Conservation (phyloP, 2,888 invertebrate species). For the Linyphia triangularis region DNA sequence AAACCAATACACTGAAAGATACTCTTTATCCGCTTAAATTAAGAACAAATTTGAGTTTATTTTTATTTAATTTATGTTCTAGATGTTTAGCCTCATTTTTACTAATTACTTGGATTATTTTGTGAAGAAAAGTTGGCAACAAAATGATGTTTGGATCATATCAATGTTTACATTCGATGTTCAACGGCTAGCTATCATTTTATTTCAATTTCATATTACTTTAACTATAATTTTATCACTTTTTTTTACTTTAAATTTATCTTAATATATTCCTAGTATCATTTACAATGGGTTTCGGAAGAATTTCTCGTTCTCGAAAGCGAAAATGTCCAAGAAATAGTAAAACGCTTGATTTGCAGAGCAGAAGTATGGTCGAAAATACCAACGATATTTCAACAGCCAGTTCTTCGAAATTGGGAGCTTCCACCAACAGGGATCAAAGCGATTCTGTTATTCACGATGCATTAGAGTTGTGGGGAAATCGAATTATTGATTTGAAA, state of each 20-base stretch:
- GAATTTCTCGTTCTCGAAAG: neutral
- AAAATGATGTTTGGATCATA: neutral
- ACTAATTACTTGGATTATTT: neutral
- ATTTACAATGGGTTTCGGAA: neutral
- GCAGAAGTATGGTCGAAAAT: neutral
- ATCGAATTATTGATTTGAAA: slow-evolving; percentile 12
- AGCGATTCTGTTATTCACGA: neutral
- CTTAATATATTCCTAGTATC: neutral
- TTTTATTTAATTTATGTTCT: neutral
- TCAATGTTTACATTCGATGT: neutral
- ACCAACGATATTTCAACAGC: neutral
- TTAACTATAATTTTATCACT: neutral
- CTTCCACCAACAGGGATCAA: neutral
- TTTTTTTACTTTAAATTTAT: neutral
- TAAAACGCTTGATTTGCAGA: neutral
- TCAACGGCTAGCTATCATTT: neutral
- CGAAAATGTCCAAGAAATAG: neutral
- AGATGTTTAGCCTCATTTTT: neutral
- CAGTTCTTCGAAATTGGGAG: neutral
- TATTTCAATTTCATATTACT: neutral
- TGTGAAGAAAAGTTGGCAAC: neutral
- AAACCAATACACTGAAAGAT: neutral
- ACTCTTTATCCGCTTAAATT: neutral
- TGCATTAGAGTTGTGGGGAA: neutral
- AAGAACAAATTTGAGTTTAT: neutral